Base-by-base conservation (phyloP, 2,888 invertebrate species). In the Conchocele bisecta region DNA sequence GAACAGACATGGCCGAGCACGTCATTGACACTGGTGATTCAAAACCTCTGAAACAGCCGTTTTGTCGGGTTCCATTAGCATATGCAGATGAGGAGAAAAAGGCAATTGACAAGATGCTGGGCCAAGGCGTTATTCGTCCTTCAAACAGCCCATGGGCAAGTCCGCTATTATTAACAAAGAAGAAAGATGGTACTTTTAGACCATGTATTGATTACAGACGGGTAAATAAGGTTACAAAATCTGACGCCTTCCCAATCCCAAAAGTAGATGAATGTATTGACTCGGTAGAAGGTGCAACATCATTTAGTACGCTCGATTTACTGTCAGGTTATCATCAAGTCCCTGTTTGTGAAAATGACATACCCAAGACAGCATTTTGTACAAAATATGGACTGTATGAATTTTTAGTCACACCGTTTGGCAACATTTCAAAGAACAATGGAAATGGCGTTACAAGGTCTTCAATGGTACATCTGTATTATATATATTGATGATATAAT, bases 331-430 rank as follows among this genome's bases (percentile, higher is more conserved):
- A 74, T 50, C 66, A 68, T 29, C 76, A 79, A 39, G 53, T 76
- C 26, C 74, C 79, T 5, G 56, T 79, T 1, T 35, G 51, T 24
- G 20, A 57, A 3, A 26, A 46, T n/a, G 73, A 73, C 37, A 67
- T 72, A 13, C 67, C 60, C 15, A 79, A 79, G 53, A 76, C 81
- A 11, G 75, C 76, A 41, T 79, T 81, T 58, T 51, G 60, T 11
- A 67, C 67, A 13, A 72, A 65, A 37, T 65, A 68, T 42, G 73
- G 78, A 11, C 41, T 79, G 11, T 81, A 48, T 41, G 74, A 79
- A 33, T 77, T 72, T 37, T 24, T 28, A 20, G 48, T 64, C 20
- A 66, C 67, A 42, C 66, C 70, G 17, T 63, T 75, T 48, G 77
- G 77, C 68, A 9, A 69, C 66, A 13, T 76, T 77, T 26, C 66